Evolutionary conservation across 2,113 vertebrate species (phyloP).

Genomic region (Salvelinus fontinalis): DNA sequence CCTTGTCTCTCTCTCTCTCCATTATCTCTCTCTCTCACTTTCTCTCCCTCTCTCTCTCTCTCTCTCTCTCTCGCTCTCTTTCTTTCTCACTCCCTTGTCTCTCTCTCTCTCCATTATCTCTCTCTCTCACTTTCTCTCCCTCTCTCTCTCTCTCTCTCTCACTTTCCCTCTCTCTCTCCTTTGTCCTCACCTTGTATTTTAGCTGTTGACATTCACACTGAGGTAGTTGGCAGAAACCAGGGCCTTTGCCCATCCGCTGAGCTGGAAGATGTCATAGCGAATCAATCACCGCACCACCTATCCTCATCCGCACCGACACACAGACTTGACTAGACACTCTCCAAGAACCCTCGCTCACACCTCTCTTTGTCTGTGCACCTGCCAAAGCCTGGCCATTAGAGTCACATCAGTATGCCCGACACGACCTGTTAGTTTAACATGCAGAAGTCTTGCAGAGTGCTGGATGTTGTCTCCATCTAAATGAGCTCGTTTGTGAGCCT

Average conservation of each 20-base stretch:
- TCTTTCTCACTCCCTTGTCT: too few relatives aligned
- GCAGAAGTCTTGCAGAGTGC: neutral
- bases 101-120: too few relatives aligned
- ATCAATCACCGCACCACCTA: slow-evolving; percentile 8
- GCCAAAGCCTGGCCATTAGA: neutral
- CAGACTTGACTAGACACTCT: slow-evolving; percentile 12
- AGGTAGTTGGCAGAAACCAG: neutral
- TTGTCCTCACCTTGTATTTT: slow-evolving; percentile 1
- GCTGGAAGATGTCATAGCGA: slow-evolving; percentile 20
- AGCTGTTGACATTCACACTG: neutral
- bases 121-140: neutral
- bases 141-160: neutral
- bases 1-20: neutral
- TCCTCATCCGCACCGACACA: neutral
- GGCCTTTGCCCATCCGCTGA: slow-evolving; percentile 5
- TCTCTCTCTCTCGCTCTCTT: neutral
- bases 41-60: neutral
- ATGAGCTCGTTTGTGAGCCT: neutral
- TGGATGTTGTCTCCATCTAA: neutral
- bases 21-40: neutral
- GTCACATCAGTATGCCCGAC: neutral
- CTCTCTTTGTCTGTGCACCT: too few relatives aligned
- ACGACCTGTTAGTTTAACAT: neutral
- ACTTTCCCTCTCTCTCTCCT: neutral
- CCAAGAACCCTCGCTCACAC: neutral